Percentiles rank a stretch among this genome's conserved stretches.
Evolutionary conservation across 2,888 invertebrate genomes (phyloP).

Genomic region (Rhagonycha fulva): DNA sequence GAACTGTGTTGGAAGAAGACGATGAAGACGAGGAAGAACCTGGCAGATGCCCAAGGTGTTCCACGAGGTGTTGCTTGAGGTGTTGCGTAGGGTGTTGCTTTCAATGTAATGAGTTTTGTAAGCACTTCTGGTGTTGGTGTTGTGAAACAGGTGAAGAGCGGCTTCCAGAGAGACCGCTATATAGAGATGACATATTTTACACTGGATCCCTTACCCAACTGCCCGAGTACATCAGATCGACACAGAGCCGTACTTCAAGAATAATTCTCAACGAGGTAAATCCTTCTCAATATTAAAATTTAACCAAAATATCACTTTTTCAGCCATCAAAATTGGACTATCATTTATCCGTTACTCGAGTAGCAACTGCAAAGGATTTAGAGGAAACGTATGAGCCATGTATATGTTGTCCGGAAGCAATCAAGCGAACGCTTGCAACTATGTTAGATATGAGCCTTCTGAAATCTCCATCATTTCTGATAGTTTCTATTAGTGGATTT

Average conservation of each 20-base stretch:
- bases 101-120: neutral
- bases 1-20: conserved; percentile 33
- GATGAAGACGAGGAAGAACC: conserved; percentile 12
- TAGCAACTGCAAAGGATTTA: conserved; percentile 54
- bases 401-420: conserved; percentile 48
- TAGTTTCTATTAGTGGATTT: conserved; percentile 59
- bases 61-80: conserved; percentile 8
- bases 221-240: conserved; percentile 5
- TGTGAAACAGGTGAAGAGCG: neutral
- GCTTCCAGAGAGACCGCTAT: conserved; percentile 57
- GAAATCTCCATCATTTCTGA: conserved; percentile 45
- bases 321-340: conserved; percentile 52
- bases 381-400: conserved; percentile 56
- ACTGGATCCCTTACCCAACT: conserved; percentile 44
- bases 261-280: neutral
- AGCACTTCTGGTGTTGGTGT: conserved; percentile 13
- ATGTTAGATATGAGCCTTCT: conserved; percentile 48
- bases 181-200: conserved; percentile 74
- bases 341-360: conserved; percentile 61
- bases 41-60: conserved; percentile 3
- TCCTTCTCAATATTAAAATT: neutral
- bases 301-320: neutral
- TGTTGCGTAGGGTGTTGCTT: conserved; percentile 8
- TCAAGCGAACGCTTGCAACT: conserved; percentile 44
- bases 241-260: neutral